Evolutionary conservation across 2,888 invertebrate species (phyloP).

Genomic region (Dimorphilus gyrociliatus): DNA sequence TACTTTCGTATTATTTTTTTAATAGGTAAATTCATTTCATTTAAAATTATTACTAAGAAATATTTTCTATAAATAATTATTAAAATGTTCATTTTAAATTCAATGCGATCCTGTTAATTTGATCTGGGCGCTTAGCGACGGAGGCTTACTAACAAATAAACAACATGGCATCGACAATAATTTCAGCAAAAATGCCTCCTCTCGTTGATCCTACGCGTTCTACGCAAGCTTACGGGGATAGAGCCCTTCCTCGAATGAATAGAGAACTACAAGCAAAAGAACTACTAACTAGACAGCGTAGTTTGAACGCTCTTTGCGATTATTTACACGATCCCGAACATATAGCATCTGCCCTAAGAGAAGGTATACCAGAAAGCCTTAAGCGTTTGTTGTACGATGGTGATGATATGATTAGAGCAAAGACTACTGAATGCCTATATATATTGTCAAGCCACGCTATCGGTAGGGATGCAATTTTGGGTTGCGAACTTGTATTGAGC

Average conservation of each 20-base stretch:
- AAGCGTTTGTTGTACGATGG: constrained; percentile 25
- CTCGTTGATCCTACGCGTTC: constrained; percentile 34
- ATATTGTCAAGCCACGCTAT: constrained; percentile 35
- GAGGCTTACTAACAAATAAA: no score
- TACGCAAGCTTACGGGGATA: constrained; percentile 34
- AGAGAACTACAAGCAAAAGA: constrained; percentile 27
- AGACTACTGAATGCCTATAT: constrained; percentile 34
- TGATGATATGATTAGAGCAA: constrained; percentile 32
- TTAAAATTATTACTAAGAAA: no score
- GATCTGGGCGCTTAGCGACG: no score
- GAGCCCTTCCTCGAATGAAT: constrained; percentile 34
- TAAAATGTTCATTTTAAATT: no score
- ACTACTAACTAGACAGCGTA: constrained; percentile 28
- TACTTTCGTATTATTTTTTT: no score
- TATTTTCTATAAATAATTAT: no score
- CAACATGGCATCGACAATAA: constrained; percentile 30
- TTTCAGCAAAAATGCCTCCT: constrained; percentile 36
- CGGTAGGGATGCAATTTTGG: constrained; percentile 32
- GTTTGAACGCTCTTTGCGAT: constrained; percentile 36
- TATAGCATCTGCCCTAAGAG: constrained; percentile 29
- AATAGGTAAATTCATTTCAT: no score
- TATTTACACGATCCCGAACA: constrained; percentile 38
- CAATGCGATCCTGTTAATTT: no score
- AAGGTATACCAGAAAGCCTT: constrained; percentile 28
- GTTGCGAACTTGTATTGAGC: constrained; percentile 24